These are phyloP conservation scores for Alloscopus bannaensis DNA, from an alignment of 2,888 invertebrate genomes.

Conservation along the genomic window DNA sequence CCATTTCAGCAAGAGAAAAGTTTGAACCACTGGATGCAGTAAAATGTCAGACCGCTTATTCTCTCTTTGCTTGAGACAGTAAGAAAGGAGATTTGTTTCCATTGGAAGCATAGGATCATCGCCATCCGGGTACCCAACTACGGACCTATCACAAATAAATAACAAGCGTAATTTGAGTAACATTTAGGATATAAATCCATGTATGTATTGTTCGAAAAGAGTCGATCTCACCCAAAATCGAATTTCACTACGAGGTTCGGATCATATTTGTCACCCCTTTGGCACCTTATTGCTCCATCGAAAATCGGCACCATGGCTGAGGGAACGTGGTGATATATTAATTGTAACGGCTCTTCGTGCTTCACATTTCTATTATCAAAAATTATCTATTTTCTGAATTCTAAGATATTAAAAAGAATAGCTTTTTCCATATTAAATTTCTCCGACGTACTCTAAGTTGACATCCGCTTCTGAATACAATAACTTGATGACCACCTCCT, in stretches of 20 bases:
- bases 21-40: conserved; percentile 63
- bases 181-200: neutral
- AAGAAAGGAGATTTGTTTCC: conserved; percentile 61
- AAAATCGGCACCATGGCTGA: conserved; percentile 59
- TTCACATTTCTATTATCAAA: too few species aligned
- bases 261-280: conserved; percentile 55
- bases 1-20: conserved; percentile 65
- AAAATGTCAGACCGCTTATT: conserved; percentile 56
- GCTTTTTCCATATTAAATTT: too few species aligned
- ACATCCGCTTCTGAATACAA: conserved; percentile 63
- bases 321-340: conserved; percentile 63
- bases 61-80: conserved; percentile 51
- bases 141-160: neutral
- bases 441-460: conserved; percentile 63
- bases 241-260: conserved; percentile 49
- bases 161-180: neutral
- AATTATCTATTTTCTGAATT: too few species aligned
- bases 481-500: conserved; percentile 45
- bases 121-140: neutral
- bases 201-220: conserved; percentile 1
- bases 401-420: too few species aligned
- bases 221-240: conserved; percentile 62
- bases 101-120: neutral
- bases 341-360: conserved; percentile 51
- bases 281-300: conserved; percentile 36